phyloP scores from a whole-genome alignment of 2,797 vertebrate species.

The Xiphorhynchus erythropygius region DNA sequence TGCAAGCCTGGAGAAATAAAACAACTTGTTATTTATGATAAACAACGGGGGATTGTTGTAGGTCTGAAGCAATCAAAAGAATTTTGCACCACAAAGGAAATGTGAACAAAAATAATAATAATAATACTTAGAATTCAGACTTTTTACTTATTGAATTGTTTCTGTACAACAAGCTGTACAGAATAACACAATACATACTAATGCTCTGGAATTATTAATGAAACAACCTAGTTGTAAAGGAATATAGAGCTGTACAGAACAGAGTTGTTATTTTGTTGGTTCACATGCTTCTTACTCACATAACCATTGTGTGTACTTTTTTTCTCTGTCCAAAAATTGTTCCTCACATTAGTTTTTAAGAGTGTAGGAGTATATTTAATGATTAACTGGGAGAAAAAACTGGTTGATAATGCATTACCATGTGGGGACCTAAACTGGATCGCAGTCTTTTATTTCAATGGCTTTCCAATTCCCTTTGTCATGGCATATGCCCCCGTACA shows the following conservation, averaged over 20 bases:
- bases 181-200: constrained; percentile 61
- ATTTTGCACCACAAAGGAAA: constrained; percentile 47
- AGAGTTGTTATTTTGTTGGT: constrained; percentile 35
- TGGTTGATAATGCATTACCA: constrained; percentile 40
- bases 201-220: constrained; percentile 55
- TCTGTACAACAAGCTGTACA: constrained; percentile 65
- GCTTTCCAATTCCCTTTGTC: constrained; percentile 30
- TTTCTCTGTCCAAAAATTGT: constrained; percentile 11
- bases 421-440: constrained; percentile 30
- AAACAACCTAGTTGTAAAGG: constrained; percentile 45
- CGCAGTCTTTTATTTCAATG: constrained; percentile 43
- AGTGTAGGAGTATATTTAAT: constrained; percentile 37
- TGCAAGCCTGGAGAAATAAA: constrained; percentile 54
- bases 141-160: constrained; percentile 71
- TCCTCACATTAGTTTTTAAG: constrained; percentile 33
- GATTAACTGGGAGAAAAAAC: constrained; percentile 54
- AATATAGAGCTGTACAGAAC: constrained; percentile 20
- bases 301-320: constrained; percentile 25
- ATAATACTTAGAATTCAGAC: constrained; percentile 55
- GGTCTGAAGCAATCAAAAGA: constrained; percentile 62
- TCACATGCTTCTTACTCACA: constrained; percentile 4
- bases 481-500: background rate
- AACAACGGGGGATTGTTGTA: constrained; percentile 61
- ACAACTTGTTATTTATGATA: constrained; percentile 67
- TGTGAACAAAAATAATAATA: constrained; percentile 35